Evolutionary conservation across 2,888 invertebrate species (phyloP).

Genomic region (Drosophila sordidula): DNA sequence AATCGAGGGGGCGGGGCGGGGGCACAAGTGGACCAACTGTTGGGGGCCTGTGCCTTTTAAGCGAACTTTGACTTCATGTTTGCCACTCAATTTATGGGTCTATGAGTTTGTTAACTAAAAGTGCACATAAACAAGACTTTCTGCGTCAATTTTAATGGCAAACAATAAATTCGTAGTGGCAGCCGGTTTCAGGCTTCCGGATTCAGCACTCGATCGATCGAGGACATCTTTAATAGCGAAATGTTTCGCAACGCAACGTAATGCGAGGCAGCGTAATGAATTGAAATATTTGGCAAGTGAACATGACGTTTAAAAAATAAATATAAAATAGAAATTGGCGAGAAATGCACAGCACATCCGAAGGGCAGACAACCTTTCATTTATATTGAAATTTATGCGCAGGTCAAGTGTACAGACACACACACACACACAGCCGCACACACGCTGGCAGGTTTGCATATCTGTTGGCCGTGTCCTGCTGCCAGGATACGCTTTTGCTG

Average conservation of each 20-base stretch:
- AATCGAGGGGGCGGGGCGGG: conserved; percentile 24
- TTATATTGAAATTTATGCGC: conserved; percentile 78
- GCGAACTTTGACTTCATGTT: conserved; percentile 77
- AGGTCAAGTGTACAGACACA: conserved; percentile 59
- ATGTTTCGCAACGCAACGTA: conserved; percentile 17
- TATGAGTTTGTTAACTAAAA: conserved; percentile 80
- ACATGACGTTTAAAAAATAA: conserved; percentile 38
- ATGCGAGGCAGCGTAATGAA: conserved; percentile 6
- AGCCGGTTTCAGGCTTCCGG: conserved; percentile 23
- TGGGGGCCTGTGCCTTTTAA: conserved; percentile 47
- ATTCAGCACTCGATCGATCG: conserved; percentile 25
- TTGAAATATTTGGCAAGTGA: conserved; percentile 17
- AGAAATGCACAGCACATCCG: conserved; percentile 41
- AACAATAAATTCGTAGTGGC: conserved; percentile 64
- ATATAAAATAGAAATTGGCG: conserved; percentile 52
- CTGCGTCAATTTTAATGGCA: conserved; percentile 73
- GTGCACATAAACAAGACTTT: conserved; percentile 77
- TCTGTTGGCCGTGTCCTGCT: conserved; percentile 69
- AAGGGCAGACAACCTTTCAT: conserved; percentile 66
- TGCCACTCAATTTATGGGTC: conserved; percentile 78
- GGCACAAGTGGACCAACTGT: conserved; percentile 41
- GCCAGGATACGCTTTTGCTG: conserved; percentile 43
- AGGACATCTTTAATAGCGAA: conserved; percentile 47
- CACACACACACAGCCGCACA: conserved; percentile 11
- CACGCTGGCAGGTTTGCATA: conserved; percentile 31